Evolutionary conservation across 1,140 invertebrate species (phyloP).

Genomic region (Dysdera silvatica): DNA sequence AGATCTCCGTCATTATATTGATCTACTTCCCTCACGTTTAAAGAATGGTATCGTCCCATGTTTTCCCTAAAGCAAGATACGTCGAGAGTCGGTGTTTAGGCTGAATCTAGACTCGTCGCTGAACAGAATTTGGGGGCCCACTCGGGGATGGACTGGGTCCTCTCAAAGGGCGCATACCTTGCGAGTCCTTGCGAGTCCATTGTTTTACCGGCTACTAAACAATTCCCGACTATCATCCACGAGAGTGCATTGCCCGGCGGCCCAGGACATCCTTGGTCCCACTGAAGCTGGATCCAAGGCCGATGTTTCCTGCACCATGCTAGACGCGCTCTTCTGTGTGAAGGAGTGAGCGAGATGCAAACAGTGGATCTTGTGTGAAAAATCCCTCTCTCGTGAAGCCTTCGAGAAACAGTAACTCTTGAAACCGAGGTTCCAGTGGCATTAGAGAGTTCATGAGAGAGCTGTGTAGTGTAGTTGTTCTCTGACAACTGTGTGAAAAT

Average conservation of each 20-base stretch:
- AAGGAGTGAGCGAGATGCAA: neutral
- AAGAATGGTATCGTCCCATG: neutral
- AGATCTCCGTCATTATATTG: neutral
- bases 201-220: no score
- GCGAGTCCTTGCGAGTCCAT: no score
- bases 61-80: neutral
- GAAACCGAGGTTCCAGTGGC: neutral
- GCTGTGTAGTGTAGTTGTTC: neutral
- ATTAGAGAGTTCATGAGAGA: neutral
- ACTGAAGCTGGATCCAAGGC: neutral
- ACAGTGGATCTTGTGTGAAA: neutral
- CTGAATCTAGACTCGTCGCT: slow-evolving; percentile 8
- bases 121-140: neutral
- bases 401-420: neutral
- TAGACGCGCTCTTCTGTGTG: neutral
- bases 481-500: neutral
- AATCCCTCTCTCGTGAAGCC: neutral
- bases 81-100: neutral
- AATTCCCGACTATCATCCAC: no score
- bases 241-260: no score
- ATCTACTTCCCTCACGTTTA: no score
- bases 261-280: no score
- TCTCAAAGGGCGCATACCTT: no score
- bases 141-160: no score
- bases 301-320: neutral